phyloP scores from a whole-genome alignment of 2,888 invertebrate species.

The Agapetus fuscipes region DNA sequence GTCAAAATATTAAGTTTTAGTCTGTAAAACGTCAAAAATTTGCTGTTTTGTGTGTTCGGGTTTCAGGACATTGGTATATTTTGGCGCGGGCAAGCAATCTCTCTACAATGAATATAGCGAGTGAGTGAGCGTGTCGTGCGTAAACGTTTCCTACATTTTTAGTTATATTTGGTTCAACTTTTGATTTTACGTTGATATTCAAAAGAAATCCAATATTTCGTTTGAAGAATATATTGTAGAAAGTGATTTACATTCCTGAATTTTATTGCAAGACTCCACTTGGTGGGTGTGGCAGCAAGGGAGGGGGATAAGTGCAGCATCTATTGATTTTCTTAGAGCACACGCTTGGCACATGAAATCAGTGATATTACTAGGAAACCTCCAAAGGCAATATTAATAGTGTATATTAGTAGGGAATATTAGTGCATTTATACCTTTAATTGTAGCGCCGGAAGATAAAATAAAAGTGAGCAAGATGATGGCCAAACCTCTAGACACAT shows the following conservation, averaged over 20 bases:
- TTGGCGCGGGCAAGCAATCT: conserved; percentile 14
- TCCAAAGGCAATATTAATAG: conserved; percentile 19
- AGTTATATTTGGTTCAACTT: conserved; percentile 21
- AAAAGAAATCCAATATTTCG: conserved; percentile 17
- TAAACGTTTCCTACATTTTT: conserved; percentile 20
- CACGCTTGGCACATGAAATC: conserved; percentile 48
- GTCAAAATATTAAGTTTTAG: too few relatives aligned
- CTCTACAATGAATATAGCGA: conserved; percentile 20
- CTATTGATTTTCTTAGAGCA: conserved; percentile 48
- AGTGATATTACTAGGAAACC: conserved; percentile 27
- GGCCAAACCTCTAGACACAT: conserved; percentile 44
- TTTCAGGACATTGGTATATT: not conserved
- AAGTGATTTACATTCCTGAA: conserved; percentile 13
- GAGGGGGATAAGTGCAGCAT: conserved; percentile 33
- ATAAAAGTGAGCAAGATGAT: conserved; percentile 34
- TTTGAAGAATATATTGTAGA: conserved; percentile 11
- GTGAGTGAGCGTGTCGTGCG: conserved; percentile 20
- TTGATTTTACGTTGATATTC: conserved; percentile 19
- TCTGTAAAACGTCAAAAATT: too few relatives aligned
- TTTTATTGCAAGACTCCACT: conserved; percentile 15
- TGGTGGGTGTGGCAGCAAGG: conserved; percentile 19
- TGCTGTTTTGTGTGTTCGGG: too few relatives aligned
- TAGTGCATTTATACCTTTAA: conserved; percentile 19
- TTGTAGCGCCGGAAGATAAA: conserved; percentile 11
- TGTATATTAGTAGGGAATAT: conserved; percentile 17